Evolutionary conservation across 2,888 invertebrate genomes (phyloP).

Genomic region (Argynnis bischoffii): DNA sequence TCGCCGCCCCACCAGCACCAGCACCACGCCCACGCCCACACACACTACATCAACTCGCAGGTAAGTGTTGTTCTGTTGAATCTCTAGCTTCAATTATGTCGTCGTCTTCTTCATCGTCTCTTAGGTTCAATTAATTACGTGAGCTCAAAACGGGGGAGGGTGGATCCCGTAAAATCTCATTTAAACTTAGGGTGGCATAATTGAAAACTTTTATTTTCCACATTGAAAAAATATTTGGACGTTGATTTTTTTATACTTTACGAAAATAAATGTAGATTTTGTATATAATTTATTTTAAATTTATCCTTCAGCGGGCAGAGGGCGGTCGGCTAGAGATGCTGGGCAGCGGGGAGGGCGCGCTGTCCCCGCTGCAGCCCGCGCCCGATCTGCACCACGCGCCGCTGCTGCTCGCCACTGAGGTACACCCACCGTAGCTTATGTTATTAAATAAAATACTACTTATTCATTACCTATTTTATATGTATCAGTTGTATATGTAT

Average conservation of each 20-base stretch:
- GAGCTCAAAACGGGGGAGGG: too few species aligned
- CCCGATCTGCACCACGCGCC: slow-evolving; percentile 68
- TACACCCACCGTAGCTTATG: slow-evolving; percentile 35
- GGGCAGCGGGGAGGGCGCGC: slow-evolving; percentile 57
- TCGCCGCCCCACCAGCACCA: slow-evolving; percentile 66
- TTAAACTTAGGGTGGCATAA: too few species aligned
- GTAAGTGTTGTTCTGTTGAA: slow-evolving; percentile 45
- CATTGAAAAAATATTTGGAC: too few species aligned
- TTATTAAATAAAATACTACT: not conserved
- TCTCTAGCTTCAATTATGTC: too few species aligned
- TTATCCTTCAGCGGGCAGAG: slow-evolving; percentile 58
- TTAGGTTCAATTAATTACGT: too few species aligned
- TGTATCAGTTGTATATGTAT: too few species aligned
- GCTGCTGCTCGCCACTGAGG: slow-evolving; percentile 67
- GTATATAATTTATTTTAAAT: not conserved
- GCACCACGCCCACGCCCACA: slow-evolving; percentile 67
- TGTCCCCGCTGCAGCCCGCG: slow-evolving; percentile 62
- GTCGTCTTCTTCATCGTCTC: too few species aligned
- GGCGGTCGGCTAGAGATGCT: slow-evolving; percentile 63
- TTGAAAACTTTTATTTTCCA: too few species aligned
- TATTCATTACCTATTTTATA: not conserved
- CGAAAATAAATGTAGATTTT: too few species aligned
- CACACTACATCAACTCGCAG: slow-evolving; percentile 70
- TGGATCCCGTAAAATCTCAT: too few species aligned
- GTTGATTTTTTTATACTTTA: too few species aligned